These are phyloP conservation scores for Periophthalmus magnuspinnatus DNA, from an alignment of 2,797 vertebrate genomes.

Conservation along the genomic window DNA sequence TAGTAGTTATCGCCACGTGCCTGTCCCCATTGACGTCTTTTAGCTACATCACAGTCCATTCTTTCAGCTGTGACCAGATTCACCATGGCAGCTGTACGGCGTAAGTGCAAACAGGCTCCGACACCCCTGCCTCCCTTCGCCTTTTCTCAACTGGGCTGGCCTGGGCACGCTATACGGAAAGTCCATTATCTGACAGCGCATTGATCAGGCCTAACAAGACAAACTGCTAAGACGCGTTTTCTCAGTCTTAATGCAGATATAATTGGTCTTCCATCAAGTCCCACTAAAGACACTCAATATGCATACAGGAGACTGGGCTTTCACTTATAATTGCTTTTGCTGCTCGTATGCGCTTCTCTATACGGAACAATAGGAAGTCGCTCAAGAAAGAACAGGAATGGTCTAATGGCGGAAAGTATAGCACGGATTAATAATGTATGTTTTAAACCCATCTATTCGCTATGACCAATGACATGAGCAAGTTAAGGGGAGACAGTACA, in stretches of 20 bases:
- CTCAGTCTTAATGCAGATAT: conserved; percentile 4
- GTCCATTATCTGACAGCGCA: conserved; percentile 10
- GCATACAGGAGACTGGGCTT: not conserved
- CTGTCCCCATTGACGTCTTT: not conserved
- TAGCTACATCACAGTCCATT: not conserved
- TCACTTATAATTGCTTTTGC: not conserved
- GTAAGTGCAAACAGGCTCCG: not conserved
- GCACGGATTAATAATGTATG: not conserved
- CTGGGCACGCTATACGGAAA: not conserved
- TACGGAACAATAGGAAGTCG: not conserved
- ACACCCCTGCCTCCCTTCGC: not conserved
- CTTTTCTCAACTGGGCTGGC: not conserved
- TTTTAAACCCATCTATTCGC: not conserved
- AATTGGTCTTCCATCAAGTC: conserved; percentile 6
- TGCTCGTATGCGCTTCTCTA: not conserved
- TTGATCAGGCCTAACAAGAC: conserved; percentile 8
- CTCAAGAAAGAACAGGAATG: not conserved
- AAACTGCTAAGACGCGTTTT: not conserved
- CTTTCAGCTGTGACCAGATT: not conserved
- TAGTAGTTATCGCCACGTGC: too few relatives aligned
- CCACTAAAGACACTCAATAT: not conserved
- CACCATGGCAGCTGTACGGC: not conserved
- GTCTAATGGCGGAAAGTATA: not conserved
- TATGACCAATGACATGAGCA: not conserved
- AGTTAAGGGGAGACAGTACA: too few relatives aligned